These are phyloP conservation scores for Aphidoletes aphidimyza DNA, from an alignment of 2,888 invertebrate genomes.

Conservation along the genomic window DNA sequence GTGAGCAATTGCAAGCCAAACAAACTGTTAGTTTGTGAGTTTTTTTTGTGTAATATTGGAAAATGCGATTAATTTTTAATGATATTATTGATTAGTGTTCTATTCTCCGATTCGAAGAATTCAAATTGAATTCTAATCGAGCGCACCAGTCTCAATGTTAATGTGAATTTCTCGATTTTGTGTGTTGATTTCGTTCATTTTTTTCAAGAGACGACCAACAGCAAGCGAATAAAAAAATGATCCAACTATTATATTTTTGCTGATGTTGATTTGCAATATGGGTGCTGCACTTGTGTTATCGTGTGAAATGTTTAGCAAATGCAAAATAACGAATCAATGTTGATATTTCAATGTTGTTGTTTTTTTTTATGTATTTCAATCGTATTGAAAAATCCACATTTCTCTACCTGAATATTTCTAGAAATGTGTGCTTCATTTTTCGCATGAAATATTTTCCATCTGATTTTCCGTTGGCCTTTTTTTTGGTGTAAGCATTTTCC, in stretches of 20 bases:
- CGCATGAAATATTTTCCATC: constrained; percentile 21
- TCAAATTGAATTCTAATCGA: too few species aligned
- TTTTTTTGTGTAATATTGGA: constrained; percentile 3
- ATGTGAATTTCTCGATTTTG: too few species aligned
- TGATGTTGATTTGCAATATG: neutral
- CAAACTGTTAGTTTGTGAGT: constrained; percentile 8
- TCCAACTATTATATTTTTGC: neutral
- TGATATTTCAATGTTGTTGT: neutral
- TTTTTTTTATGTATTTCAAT: too few species aligned
- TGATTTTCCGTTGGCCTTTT: neutral
- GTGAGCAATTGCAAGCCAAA: neutral
- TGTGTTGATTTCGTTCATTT: too few species aligned
- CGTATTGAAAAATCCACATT: too few species aligned
- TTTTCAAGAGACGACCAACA: too few species aligned
- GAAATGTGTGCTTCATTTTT: neutral
- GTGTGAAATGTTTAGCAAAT: neutral
- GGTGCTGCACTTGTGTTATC: neutral
- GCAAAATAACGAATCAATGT: neutral
- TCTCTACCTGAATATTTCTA: neutral
- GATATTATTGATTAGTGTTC: too few species aligned
- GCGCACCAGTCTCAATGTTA: too few species aligned
- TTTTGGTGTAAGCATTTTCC: neutral
- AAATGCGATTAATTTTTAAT: too few species aligned
- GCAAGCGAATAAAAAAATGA: too few species aligned
- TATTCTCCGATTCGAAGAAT: too few species aligned